phyloP scores from a whole-genome alignment of 1,140 invertebrate genomes.

The Phymorhynchus buccinoides region DNA sequence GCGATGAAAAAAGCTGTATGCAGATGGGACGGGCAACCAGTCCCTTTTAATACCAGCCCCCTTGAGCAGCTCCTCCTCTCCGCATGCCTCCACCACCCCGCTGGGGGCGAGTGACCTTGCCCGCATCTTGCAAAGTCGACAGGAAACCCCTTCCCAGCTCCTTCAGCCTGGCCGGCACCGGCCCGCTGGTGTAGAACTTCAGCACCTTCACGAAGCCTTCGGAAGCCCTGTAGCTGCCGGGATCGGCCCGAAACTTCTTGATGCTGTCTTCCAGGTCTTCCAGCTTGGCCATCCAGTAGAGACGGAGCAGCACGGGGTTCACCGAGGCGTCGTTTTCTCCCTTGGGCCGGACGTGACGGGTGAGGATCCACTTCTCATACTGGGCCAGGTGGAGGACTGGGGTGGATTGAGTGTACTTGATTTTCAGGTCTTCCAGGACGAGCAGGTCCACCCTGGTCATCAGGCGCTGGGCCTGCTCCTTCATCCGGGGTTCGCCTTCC shows the following conservation, averaged over 20 bases:
- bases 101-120: background rate
- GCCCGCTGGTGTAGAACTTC: too few species aligned
- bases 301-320: background rate
- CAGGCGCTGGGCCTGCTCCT: too few species aligned
- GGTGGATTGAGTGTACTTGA: too few species aligned
- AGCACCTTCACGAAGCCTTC: background rate
- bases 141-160: background rate
- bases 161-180: background rate
- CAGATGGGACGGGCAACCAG: too few species aligned
- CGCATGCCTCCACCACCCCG: background rate
- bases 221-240: background rate
- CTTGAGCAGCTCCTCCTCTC: too few species aligned
- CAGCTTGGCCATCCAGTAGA: background rate
- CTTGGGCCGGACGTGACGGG: background rate
- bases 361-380: background rate
- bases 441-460: too few species aligned
- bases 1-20: too few species aligned
- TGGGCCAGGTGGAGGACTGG: background rate
- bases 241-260: background rate
- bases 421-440: too few species aligned
- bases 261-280: background rate
- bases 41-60: too few species aligned
- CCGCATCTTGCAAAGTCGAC: background rate
- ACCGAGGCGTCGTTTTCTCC: background rate
- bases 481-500: too few species aligned